These are phyloP conservation scores for Corydoras maculifer DNA, from an alignment of 2,113 vertebrate species.

Conservation along the genomic window DNA sequence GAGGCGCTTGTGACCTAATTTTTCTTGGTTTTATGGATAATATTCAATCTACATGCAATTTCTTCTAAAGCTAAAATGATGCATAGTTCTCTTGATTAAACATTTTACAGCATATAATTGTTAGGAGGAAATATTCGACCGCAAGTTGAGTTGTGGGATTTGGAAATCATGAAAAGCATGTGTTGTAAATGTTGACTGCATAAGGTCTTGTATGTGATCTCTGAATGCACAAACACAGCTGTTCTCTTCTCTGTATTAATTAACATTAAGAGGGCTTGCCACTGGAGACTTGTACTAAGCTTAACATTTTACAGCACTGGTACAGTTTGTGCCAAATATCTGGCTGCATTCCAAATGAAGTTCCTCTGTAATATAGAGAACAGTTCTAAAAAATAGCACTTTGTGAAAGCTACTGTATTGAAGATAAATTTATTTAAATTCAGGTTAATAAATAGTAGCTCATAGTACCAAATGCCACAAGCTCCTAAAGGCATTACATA, in stretches of 20 bases:
- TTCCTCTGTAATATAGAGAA: too few species aligned
- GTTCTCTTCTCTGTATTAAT: background rate
- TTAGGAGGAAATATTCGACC: background rate
- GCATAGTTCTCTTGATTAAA: background rate
- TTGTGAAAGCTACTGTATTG: too few species aligned
- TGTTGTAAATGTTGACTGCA: constrained; percentile 3
- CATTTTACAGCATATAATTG: background rate
- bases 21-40: background rate
- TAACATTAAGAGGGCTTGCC: constrained; percentile 5
- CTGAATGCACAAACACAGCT: constrained; percentile 1
- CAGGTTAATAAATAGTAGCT: too few species aligned
- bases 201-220: background rate
- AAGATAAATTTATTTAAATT: too few species aligned
- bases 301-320: background rate
- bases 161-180: background rate
- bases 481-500: too few species aligned
- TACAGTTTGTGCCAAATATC: background rate
- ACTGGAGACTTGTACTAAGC: background rate
- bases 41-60: background rate
- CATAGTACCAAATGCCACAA: too few species aligned
- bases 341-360: too few species aligned
- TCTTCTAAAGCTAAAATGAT: background rate
- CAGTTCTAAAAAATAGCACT: too few species aligned
- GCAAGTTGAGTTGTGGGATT: background rate
- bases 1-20: background rate